Base-by-base conservation (phyloP, 2,797 vertebrate genomes). In the Monodelphis domestica region DNA sequence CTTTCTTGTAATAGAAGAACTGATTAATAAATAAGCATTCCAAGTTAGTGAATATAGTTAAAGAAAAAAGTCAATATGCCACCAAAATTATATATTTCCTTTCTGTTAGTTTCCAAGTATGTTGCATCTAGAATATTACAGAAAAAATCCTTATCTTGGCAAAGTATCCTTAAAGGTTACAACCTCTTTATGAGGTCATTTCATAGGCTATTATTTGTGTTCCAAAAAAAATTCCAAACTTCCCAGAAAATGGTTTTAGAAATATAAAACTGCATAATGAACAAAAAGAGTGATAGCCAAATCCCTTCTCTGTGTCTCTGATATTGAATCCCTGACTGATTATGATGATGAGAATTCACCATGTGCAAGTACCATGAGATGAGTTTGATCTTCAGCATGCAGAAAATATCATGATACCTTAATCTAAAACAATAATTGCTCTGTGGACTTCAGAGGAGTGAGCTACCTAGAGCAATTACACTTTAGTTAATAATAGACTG, bases 21-120 rank as follows among this genome's bases (percentile, higher is more conserved):
- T 92, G 70, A 10, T 57, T 56, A 21, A 56, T 88, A 70, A 70
- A 24, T 92, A 21, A 95, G 50, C 12, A 70, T 10, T 92, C 84
- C 29, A 4, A 38, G 17, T 78, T 38, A 45, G 7, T 38, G 12
- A 38, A 7, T 78, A 78, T 78, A 45, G n/a, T 4, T 63, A 63
- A 59, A 17, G 14, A n/a, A 70, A 38, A 17, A 70, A 38, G 6
- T 78, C 14, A 78, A 6, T 7, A 45, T 38, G 5, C 45, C 17
- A 78, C 45, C 15, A 78, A n/a, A 45, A 45, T 38, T 38, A 21
- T 45, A 45, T 78, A 78, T 24, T 78, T 78, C 17, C 9, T 78
- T 38, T 1, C 17, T 78, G 6, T 0, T 24, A 9, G 2, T 78
- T 78, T 78, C 63, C 17, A 78, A 78, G 15, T 24, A 78, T 78